Base-by-base conservation (phyloP, 92 coral and sea anemone species). In the Porites divaricata region DNA sequence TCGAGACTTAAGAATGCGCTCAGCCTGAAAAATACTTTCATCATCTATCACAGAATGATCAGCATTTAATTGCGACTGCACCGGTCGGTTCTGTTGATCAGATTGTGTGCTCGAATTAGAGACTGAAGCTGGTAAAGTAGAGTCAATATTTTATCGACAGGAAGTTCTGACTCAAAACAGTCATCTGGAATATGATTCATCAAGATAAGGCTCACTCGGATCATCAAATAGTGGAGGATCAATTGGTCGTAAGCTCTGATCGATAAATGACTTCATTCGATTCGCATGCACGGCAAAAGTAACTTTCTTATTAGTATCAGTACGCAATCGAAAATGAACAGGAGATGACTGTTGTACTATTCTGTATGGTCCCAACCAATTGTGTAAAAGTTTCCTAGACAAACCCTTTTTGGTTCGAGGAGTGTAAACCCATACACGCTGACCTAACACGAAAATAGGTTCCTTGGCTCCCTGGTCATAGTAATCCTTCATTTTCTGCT, bases 401-500 rank as follows among this genome's bases (percentile, higher is more conserved):
- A 15, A 7, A 61, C 84, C 87, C 76, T 75, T 89, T n/a, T 41
- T 66, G 1, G 81, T 83, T 26, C 58, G 74, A 1, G 92, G 92
- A 1, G 89, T 84, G 12, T 28, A 28, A 28, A 28, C 35, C 87
- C 89, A 74, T 4, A 89, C 87, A 1, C 35, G 50, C 25, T 85
- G 87, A 5, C 93, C 93, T 11, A 89, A 63, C 62, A 67, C 56
- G 52, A 56, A 85, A 7, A 25, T 5, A 16, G 72, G 79, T 1
- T 22, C 19, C 54, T 21, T 52, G 1, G 93, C n/a, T 0, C 64
- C 75, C 11, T 26, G 65, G 28, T 89, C 93, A 19, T 90, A 85
- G 12, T 79, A 71, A 17, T 23, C 50, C 69, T 89, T 90, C 87
- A 90, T 81, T 75, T 70, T 70, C 67, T 90, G 90, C 58, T 90